Base-by-base conservation (phyloP, 2,113 vertebrate genomes). In the Heteronetta atricapilla region DNA sequence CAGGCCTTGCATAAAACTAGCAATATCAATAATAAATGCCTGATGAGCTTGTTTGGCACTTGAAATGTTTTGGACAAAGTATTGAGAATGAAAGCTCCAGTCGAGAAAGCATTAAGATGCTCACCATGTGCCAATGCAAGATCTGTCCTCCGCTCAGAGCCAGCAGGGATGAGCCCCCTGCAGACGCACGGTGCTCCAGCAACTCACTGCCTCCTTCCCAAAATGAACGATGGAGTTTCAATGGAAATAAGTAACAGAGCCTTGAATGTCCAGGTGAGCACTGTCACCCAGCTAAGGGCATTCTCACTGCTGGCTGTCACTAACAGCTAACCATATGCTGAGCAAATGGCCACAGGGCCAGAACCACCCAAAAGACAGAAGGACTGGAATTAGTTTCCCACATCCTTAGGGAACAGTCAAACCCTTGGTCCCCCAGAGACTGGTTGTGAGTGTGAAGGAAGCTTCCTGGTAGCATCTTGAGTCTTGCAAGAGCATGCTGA, bases 91-190 rank as follows among this genome's bases (percentile, higher is more conserved):
- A 44, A 18, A 69, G 33, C 13, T 82, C 58, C 33, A 10, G 22
- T 63, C 89, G 17, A 44, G 44, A 82, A 76, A 82, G 40, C 3
- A 2, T 16, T n/a, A 70, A 81, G 44, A 31, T 17, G 40, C 11
- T 82, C 15, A 33, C 3, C 1, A 4, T 0, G 0, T 8, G 44
- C 20, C 23, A 6, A 77, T 44, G n/a, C 6, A 55, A 60, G 76
- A 73, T 5, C 50, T 1, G 0, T 44, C 63, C 59, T 80, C 10
- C 40, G 44, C 15, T 22, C 44, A 53, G 34, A 53, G 53, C 33
- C 44, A 69, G 67, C 14, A 83, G 33, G 26, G 29, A 48, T 0
- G 1, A 73, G 40, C 19, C 56, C 55, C 28, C 23, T 17, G 33
- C 12, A 53, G 36, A 34, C 21, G 7, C 34, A 19, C 29, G 64